Conservation (phyloP, 2,888 invertebrate species). For the Microchrysa polita region DNA sequence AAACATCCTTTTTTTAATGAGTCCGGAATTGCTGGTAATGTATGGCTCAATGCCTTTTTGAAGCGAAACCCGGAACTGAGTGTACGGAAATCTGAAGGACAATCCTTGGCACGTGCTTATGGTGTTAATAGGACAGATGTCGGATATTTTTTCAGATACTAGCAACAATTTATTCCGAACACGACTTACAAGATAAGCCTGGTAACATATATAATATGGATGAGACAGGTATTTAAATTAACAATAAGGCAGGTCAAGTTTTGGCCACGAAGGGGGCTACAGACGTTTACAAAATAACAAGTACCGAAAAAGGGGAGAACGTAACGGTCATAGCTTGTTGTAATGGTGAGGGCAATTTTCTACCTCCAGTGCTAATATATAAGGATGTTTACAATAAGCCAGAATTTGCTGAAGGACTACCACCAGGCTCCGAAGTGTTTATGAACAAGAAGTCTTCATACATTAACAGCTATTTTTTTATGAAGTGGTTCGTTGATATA, state of each 20-base stretch:
- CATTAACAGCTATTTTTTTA: slow-evolving; percentile 25
- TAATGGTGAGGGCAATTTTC: slow-evolving; percentile 55
- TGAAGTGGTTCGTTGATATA: slow-evolving; percentile 23
- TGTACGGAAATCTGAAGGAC: slow-evolving; percentile 55
- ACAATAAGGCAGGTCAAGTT: slow-evolving; percentile 58
- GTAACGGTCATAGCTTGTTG: slow-evolving; percentile 53
- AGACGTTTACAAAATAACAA: slow-evolving; percentile 56
- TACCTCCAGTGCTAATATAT: slow-evolving; percentile 53
- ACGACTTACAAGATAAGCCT: slow-evolving; percentile 55
- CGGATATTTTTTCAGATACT: slow-evolving; percentile 51
- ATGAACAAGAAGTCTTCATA: slow-evolving; percentile 44
- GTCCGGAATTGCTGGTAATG: slow-evolving; percentile 3
- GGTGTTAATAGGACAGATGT: slow-evolving; percentile 55
- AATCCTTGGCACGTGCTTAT: slow-evolving; percentile 53
- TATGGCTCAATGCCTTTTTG: slow-evolving; percentile 31
- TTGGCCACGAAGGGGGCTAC: slow-evolving; percentile 57
- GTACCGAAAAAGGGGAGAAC: slow-evolving; percentile 53
- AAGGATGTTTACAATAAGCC: slow-evolving; percentile 53
- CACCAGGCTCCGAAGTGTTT: slow-evolving; percentile 35
- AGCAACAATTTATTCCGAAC: slow-evolving; percentile 51
- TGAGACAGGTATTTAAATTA: slow-evolving; percentile 59
- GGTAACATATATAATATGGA: slow-evolving; percentile 59
- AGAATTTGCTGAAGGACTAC: slow-evolving; percentile 35
- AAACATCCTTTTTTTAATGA: slow-evolving; percentile 3
- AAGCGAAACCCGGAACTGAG: slow-evolving; percentile 48